Evolutionary conservation across 2,113 vertebrate genomes (phyloP).

Genomic region (Suricata suricatta): DNA sequence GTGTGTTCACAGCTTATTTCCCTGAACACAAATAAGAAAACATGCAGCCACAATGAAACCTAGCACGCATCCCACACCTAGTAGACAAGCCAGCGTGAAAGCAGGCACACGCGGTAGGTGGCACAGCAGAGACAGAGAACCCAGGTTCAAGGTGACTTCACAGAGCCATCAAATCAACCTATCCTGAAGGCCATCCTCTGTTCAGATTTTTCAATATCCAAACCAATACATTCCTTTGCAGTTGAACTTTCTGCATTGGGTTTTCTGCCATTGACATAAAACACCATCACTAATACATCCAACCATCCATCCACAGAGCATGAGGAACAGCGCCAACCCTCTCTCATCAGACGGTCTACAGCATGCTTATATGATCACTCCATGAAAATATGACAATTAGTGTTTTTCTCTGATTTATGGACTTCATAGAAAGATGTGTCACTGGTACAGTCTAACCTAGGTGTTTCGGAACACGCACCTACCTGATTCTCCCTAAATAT

Average conservation of each 20-base stretch:
- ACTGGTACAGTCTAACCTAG: background rate
- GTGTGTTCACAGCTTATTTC: background rate
- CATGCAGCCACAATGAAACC: fast-evolving
- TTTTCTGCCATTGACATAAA: background rate
- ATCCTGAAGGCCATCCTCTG: background rate
- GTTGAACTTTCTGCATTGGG: background rate
- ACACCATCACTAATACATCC: background rate
- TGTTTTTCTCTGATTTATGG: background rate
- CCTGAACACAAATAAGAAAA: too few relatives aligned
- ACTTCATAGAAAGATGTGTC: background rate
- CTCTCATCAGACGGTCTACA: background rate
- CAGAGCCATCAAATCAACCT: background rate
- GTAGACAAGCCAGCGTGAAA: background rate
- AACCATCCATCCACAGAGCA: background rate
- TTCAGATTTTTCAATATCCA: background rate
- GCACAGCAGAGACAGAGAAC: background rate
- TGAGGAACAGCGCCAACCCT: background rate
- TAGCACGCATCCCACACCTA: background rate
- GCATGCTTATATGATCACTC: background rate
- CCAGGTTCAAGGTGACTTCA: background rate
- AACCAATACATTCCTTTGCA: background rate
- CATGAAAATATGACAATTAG: background rate
- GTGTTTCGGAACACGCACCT: background rate
- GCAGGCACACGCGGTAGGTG: background rate
- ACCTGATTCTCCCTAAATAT: background rate